Base-by-base conservation (phyloP, 2,113 vertebrate species). In the Oryzias woworae region DNA sequence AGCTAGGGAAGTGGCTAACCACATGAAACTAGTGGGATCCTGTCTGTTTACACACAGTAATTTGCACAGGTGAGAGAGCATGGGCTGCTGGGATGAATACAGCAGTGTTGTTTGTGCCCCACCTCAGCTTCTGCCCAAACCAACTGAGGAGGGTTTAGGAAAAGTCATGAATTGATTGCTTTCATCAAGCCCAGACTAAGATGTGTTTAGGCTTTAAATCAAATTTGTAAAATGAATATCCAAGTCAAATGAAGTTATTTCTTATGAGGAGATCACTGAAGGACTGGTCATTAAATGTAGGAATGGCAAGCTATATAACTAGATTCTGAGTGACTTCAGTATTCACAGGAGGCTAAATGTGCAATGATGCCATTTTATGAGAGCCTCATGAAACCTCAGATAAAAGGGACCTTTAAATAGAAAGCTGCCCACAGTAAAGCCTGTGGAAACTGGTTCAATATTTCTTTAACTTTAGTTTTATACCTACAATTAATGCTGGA, bases 51-150 rank as follows among this genome's bases (percentile, higher is more conserved):
- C 79, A 75, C 63, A 57, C 81, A 53, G 81, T 83, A 71, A 87
- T 87, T 90, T 87, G 80, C 82, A 85, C 87, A 90, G 88, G 88
- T 90, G 87, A 86, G 71, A 68, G 69, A 80, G 77, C 80, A 66
- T 43, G 64, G 71, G 78, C 51, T 58, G 58, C 70, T 31, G 56
- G 74, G 50, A 53, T 22, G 64, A 68, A 84, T 48, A 82, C 73
- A 81, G 77, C 60, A 18, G 72, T 72, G 79, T 84, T 90, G 77
- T 87, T 75, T 75, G 36, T 60, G 15, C 53, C 77, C 24, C 49
- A 3, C 73, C 55, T 5, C 52, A 26, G 28, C 4, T 46, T 36
- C 36, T 36, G 10, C 36, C 36, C 36, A 12, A 14, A 57, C 65
- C 65, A 68, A 51, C 53, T 68, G 43, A 68, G 60, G 52, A 45